Base-by-base conservation (phyloP, 2,888 invertebrate genomes). In the Pachydiplax longipennis region DNA sequence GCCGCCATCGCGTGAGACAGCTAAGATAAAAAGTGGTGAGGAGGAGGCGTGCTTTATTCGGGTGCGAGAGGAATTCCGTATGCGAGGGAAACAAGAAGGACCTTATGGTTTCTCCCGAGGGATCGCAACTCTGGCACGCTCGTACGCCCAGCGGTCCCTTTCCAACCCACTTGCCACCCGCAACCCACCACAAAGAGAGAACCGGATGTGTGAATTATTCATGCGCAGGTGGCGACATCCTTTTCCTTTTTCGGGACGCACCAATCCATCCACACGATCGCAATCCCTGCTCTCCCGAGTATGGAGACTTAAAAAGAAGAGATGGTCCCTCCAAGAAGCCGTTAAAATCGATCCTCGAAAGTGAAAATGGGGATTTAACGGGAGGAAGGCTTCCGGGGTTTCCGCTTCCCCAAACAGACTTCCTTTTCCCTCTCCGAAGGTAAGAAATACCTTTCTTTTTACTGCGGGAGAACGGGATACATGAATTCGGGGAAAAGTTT, bases 171-270 rank as follows among this genome's bases (percentile, higher is more conserved):
- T 22, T 25, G 18, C 22, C 65, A 18, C 65, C 65, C 65, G n/a
- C 65, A 65, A 22, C 22, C 65, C 8, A 6, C 65, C 22, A 65
- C 65, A 22, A 65, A 65, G 65, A 65, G 65, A n/a, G n/a, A n/a
- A 65, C 61, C 73, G 31, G 65, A 37, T n/a, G 61, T 53, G 87
- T 87, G 87, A 87, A 87, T 87, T 61, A 87, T 87, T 87, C 87
- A 87, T 87, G 87, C n/a, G 87, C 61, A 87, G 87, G 87, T 87
- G 87, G 87, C 48, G 83, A 83, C 83, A 83, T 35, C 83, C 58
- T 83, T 83, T 58, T 83, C 87, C 87, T 58, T 48, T 31, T 53
- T 83, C 53, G 12, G 22, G 53, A 35, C 31, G 53, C 83, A 37
- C 53, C 25, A 3, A 22, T 44, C 12, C 81, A 5, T 25, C 12